Evolutionary conservation across 2,113 vertebrate species (phyloP), one percentile per base, ranked within the genome.

Genomic region (Octodon degus): DNA sequence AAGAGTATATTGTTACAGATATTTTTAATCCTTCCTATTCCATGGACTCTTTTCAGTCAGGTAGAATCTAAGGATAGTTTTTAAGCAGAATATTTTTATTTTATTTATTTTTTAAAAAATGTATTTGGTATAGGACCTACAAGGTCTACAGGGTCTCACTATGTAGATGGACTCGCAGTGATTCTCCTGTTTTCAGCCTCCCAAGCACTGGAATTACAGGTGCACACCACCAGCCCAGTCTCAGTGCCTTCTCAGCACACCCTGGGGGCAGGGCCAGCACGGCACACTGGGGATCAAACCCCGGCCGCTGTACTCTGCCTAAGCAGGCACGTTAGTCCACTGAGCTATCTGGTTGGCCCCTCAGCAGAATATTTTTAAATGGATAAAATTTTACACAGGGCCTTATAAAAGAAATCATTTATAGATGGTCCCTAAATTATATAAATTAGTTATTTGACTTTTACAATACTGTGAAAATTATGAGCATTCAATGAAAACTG

Each of bases 361-460:
- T 58, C 55, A 58, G 17, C 55, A 58, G 55, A 58, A 58, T 58
- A 63, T 89, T 53, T 90, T 86, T 77, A 93, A 97, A 86, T 81
- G 32, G 90, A 87, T 72, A 86, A 84, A 80, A 20, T 67, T 68
- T 55, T 16, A 25, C 20, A 43, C 13, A 22, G 63, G 67, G 32
- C n/a, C n/a, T 82, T 85, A 90, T 62, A 53, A 88, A 88, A 77
- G 30, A 82, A 82, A 96, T 74, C 14, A 60, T 58, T 82, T 86
- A 40, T 8, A 77, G 58, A 63, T 37, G 40, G 32, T 14, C 10
- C 32, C 40, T 40, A 53, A 74, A 3, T 87, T 37, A 70, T 32
- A 9, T 32, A 65, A 85, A 27, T 62, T 37, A 11, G 6, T 37
- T n/a, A 55, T 87, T 72, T 87, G 12, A 55, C 32, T 70, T 70